Percentiles rank a stretch among this genome's conserved stretches.
Evolutionary conservation across 1,140 invertebrate species (phyloP).

Genomic region (Drosophila funebris): DNA sequence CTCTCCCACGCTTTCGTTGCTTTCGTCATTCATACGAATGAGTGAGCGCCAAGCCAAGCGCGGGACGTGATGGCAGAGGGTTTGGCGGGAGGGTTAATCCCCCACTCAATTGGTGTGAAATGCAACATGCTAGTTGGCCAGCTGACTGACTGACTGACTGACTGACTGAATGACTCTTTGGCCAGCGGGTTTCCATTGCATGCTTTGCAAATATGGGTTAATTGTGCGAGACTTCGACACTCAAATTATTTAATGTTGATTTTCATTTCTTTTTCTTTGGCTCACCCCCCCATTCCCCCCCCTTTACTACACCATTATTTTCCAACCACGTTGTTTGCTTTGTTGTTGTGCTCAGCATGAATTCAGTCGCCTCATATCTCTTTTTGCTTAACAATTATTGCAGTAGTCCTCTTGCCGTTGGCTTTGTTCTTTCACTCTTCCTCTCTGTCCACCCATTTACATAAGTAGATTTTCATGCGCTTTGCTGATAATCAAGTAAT

Average conservation of each 20-base stretch:
- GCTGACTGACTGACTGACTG: slow-evolving; percentile 9
- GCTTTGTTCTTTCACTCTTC: neutral
- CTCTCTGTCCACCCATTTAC: slow-evolving; percentile 4
- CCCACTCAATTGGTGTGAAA: slow-evolving; percentile 74
- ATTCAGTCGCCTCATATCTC: slow-evolving; percentile 5
- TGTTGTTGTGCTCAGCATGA: slow-evolving; percentile 32
- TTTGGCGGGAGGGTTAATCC: slow-evolving; percentile 28
- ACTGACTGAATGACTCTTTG: slow-evolving; percentile 7
- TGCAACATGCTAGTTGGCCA: slow-evolving; percentile 65
- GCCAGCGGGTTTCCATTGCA: slow-evolving; percentile 54
- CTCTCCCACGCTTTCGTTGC: slow-evolving; percentile 17
- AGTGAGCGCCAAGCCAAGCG: slow-evolving; percentile 70
- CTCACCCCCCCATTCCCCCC: neutral
- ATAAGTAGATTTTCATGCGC: slow-evolving; percentile 21
- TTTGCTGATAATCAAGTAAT: slow-evolving; percentile 36
- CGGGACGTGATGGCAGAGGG: neutral
- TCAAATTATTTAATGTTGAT: slow-evolving; percentile 65
- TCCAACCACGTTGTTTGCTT: neutral
- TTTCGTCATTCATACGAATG: slow-evolving; percentile 78
- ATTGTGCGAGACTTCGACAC: slow-evolving; percentile 74
- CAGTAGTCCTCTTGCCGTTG: slow-evolving; percentile 13
- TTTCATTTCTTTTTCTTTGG: slow-evolving; percentile 34
- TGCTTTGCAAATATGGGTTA: slow-evolving; percentile 68
- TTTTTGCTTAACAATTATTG: slow-evolving; percentile 47
- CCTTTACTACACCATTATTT: slow-evolving; percentile 18